Conservation (phyloP, 2,888 invertebrate species). For the Andrena camellia region DNA sequence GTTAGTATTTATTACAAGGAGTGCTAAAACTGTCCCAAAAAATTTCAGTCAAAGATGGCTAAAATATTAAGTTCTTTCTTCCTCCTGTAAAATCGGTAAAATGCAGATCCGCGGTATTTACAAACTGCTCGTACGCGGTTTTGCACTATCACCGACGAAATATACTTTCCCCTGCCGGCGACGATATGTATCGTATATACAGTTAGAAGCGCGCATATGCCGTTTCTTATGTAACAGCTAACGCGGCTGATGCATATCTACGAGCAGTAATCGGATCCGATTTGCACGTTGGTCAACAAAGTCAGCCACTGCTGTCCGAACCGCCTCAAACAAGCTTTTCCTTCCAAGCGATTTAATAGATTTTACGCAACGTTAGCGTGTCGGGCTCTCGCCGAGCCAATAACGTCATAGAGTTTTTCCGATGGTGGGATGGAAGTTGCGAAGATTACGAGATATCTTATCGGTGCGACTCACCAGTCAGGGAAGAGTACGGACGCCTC, state of each 20-base stretch:
- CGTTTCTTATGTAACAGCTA: slow-evolving; percentile 37
- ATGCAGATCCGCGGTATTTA: no score
- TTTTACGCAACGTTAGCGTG: slow-evolving; percentile 10
- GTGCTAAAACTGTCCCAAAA: no score
- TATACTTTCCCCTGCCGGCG: no score
- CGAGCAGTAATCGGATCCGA: slow-evolving; percentile 25
- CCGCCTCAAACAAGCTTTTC: slow-evolving; percentile 6
- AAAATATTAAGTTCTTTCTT: no score
- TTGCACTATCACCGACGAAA: no score
- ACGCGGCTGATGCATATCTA: slow-evolving; percentile 19
- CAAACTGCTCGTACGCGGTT: no score
- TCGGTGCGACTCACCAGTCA: slow-evolving; percentile 78
- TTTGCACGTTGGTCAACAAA: slow-evolving; percentile 39
- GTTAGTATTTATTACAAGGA: no score
- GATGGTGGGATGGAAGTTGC: no score
- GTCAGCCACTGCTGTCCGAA: background rate
- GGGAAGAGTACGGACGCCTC: slow-evolving; percentile 80
- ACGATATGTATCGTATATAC: no score
- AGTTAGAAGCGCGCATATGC: slow-evolving; percentile 7
- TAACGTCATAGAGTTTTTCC: background rate
- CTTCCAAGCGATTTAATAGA: slow-evolving; percentile 20
- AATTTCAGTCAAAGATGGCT: no score
- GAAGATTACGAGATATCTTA: background rate
- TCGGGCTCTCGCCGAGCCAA: background rate
- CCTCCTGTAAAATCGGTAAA: no score